phyloP scores from a whole-genome alignment of 2,888 invertebrate genomes.

The Doris montereyensis region DNA sequence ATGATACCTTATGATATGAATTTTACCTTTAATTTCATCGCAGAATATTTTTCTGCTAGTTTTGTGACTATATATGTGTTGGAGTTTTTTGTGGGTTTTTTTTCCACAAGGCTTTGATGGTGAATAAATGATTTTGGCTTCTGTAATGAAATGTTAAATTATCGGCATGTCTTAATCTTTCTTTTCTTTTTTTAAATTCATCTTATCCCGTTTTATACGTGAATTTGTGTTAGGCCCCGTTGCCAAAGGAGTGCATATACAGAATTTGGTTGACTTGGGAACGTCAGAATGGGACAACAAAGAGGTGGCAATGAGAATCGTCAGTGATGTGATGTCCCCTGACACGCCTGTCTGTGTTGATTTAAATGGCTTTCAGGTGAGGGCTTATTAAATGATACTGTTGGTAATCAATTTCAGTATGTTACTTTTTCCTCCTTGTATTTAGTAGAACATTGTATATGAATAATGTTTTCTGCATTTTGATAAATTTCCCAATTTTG shows the following conservation, averaged over 20 bases:
- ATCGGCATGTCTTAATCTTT: no score
- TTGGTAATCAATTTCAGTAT: not conserved
- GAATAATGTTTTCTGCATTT: not conserved
- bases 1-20: no score
- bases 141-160: no score
- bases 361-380: slow-evolving; percentile 84
- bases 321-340: slow-evolving; percentile 81
- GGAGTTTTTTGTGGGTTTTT: no score
- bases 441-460: not conserved
- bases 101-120: no score
- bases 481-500: not conserved
- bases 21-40: no score
- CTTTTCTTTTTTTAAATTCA: no score
- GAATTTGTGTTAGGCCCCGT: slow-evolving; percentile 51
- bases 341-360: slow-evolving; percentile 88
- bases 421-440: not conserved
- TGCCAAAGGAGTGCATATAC: slow-evolving; percentile 50
- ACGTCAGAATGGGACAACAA: slow-evolving; percentile 75
- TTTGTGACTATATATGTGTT: no score
- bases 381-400: not conserved
- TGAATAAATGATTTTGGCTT: no score
- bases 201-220: no score
- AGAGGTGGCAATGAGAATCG: slow-evolving; percentile 90
- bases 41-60: no score
- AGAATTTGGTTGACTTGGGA: slow-evolving; percentile 49